Percentiles rank a stretch among this genome's conserved stretches.
phyloP scores from a whole-genome alignment of 1,140 invertebrate species.

The Bombus confusus region DNA sequence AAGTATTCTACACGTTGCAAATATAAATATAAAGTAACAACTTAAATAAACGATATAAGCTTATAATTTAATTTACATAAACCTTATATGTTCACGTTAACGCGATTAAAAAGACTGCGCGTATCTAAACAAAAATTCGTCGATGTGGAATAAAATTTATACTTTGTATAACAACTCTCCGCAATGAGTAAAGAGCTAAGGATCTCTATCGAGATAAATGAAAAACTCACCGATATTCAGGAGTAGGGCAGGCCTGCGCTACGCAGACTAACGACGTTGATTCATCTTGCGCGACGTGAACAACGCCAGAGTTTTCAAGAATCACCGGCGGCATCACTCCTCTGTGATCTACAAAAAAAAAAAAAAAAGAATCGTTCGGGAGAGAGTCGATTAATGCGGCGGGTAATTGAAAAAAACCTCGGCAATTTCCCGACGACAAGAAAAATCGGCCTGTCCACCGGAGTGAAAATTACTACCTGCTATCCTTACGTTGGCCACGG shows the following conservation, averaged over 20 bases:
- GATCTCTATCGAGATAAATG: slow-evolving; percentile 5
- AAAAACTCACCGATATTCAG: slow-evolving; percentile 87
- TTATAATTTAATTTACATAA: too few relatives aligned
- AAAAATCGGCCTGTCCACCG: not conserved
- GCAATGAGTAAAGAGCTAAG: not conserved
- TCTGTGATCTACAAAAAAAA: slow-evolving; percentile 85
- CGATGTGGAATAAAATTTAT: not conserved
- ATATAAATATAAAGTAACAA: too few relatives aligned
- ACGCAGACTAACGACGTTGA: slow-evolving; percentile 89
- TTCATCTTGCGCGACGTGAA: slow-evolving; percentile 88
- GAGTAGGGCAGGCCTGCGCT: slow-evolving; percentile 88
- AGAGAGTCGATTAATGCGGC: slow-evolving; percentile 4
- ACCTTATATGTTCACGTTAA: too few relatives aligned
- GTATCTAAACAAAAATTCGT: too few relatives aligned
- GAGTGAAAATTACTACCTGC: slow-evolving; percentile 83
- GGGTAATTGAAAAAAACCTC: not conserved
- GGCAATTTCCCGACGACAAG: not conserved
- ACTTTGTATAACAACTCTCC: not conserved
- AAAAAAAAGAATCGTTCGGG: slow-evolving; percentile 20
- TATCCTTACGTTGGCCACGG: slow-evolving; percentile 88
- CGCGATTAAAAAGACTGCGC: too few relatives aligned
- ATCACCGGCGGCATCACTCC: slow-evolving; percentile 87
- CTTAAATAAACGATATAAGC: too few relatives aligned
- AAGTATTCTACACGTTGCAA: too few relatives aligned
- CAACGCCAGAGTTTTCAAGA: slow-evolving; percentile 86